Conservation (phyloP, 1,140 invertebrate genomes). For the Lucilia sericata region DNA sequence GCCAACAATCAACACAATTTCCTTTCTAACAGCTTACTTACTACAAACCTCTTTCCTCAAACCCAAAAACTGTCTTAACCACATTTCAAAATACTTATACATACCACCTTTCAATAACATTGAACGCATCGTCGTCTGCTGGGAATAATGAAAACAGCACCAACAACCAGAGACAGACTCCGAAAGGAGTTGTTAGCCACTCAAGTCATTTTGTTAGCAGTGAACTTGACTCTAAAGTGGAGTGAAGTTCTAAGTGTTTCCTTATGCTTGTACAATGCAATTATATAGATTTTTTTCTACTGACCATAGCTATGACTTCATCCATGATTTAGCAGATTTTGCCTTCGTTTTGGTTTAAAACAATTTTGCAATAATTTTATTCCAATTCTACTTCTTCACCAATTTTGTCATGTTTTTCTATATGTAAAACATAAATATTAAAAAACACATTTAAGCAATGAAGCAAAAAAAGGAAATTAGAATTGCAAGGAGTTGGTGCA, state of each 20-base stretch:
- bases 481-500: not conserved
- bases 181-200: not conserved
- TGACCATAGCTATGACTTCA: constrained; percentile 40
- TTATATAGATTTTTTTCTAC: constrained; percentile 53
- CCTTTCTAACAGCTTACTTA: not conserved
- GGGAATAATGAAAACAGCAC: not conserved
- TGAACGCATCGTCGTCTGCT: not conserved
- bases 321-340: constrained; percentile 42
- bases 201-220: not conserved
- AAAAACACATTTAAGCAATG: constrained; percentile 5
- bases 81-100: not conserved
- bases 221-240: not conserved
- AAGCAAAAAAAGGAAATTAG: not conserved
- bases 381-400: constrained; percentile 2
- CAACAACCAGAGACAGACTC: not conserved
- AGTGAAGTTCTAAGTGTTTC: constrained; percentile 3
- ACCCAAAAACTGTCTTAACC: not conserved
- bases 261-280: constrained; percentile 55
- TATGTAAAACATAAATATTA: not conserved
- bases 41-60: not conserved
- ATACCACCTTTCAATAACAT: constrained; percentile 8
- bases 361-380: constrained; percentile 25
- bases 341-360: constrained; percentile 43
- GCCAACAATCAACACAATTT: constrained; percentile 27
- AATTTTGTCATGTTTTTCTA: constrained; percentile 6